Evolutionary conservation across 2,113 vertebrate genomes (phyloP).

Genomic region (Ailuropoda melanoleuca): DNA sequence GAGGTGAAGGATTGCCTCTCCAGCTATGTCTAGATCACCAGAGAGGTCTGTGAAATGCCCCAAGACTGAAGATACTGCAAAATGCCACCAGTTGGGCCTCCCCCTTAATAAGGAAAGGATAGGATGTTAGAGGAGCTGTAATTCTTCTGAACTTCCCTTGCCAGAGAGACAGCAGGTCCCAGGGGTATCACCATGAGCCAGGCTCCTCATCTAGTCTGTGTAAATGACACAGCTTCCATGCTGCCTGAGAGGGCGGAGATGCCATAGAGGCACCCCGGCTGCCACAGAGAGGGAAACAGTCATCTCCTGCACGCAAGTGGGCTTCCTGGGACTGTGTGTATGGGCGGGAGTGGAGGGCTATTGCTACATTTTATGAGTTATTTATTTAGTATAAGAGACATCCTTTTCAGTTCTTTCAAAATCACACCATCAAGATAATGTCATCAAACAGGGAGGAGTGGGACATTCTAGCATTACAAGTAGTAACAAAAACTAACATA

Average conservation of each 20-base stretch:
- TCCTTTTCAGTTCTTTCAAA: neutral
- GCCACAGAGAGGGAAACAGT: neutral
- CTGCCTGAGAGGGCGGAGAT: neutral
- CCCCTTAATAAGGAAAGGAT: neutral
- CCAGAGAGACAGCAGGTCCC: neutral
- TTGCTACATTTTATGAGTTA: neutral
- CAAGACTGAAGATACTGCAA: neutral
- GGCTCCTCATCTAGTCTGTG: neutral
- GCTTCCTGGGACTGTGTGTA: neutral
- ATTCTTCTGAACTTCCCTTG: neutral
- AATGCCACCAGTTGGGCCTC: neutral
- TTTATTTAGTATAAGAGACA: neutral
- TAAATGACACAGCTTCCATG: neutral
- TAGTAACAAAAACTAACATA: neutral
- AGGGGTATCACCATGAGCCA: neutral
- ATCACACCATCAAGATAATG: neutral
- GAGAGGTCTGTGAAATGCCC: neutral
- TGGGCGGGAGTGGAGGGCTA: fast-evolving
- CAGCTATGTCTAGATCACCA: neutral
- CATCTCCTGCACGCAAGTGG: neutral
- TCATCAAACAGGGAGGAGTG: neutral
- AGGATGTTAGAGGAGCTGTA: neutral
- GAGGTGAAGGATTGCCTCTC: neutral
- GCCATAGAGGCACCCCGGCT: neutral
- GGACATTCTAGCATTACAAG: neutral